phyloP scores from a whole-genome alignment of 2,888 invertebrate species.

The Eupeodes latifasciatus region DNA sequence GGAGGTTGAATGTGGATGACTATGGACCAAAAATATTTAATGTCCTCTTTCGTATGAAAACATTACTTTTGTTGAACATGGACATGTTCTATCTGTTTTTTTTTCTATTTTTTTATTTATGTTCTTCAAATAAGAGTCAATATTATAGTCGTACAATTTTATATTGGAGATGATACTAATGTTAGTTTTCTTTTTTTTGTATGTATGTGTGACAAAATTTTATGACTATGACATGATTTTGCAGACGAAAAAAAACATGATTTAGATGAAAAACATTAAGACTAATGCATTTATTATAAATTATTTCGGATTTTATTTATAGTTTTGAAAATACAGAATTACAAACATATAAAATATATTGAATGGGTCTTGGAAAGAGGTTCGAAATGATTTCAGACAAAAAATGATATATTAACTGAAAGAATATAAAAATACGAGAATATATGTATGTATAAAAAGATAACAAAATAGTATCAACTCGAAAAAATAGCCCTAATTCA shows the following conservation, averaged over 20 bases:
- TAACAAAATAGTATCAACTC: too few species aligned
- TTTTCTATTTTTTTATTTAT: not conserved
- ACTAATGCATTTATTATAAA: constrained; percentile 21
- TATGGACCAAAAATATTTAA: constrained; percentile 32
- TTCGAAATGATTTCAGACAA: too few species aligned
- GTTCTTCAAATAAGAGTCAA: constrained; percentile 8
- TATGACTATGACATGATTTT: constrained; percentile 4
- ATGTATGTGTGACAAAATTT: constrained; percentile 30
- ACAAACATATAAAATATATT: too few species aligned
- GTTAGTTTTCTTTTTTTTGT: constrained; percentile 5
- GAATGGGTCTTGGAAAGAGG: too few species aligned
- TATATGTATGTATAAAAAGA: too few species aligned
- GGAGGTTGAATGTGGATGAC: not conserved
- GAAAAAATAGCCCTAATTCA: too few species aligned
- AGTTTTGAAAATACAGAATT: too few species aligned
- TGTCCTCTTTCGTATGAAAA: constrained; percentile 24
- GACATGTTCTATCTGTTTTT: not conserved
- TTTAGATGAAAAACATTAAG: constrained; percentile 14
- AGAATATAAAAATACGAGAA: too few species aligned
- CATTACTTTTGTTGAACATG: constrained; percentile 25
- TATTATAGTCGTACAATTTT: not conserved
- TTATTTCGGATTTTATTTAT: too few species aligned
- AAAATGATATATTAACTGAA: too few species aligned
- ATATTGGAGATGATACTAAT: constrained; percentile 1
- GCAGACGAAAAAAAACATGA: constrained; percentile 1